These are phyloP conservation scores for Sycophila sp. DNA, from an alignment of 1,140 invertebrate species.

Conservation along the genomic window DNA sequence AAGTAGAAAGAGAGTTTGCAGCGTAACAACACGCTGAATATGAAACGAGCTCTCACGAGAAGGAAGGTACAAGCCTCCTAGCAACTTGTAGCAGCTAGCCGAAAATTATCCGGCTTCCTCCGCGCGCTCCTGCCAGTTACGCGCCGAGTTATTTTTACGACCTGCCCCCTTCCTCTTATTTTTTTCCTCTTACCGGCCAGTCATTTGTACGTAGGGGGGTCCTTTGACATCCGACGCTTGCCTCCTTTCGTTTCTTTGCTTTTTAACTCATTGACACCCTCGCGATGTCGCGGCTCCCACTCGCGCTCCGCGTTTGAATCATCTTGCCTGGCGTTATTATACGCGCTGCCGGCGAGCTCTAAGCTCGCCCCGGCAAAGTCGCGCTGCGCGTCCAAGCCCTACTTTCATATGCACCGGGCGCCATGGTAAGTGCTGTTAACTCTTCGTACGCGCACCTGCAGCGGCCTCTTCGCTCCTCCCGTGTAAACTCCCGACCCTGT, in stretches of 20 bases:
- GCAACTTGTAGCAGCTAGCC: not conserved
- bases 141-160: too few species aligned
- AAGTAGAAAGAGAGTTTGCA: not conserved
- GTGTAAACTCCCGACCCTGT: constrained; percentile 41
- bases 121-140: too few species aligned
- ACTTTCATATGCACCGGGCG: constrained; percentile 48
- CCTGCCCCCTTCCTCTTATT: too few species aligned
- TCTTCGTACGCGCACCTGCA: constrained; percentile 49
- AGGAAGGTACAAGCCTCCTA: not conserved
- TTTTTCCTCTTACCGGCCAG: too few species aligned
- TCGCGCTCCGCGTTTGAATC: constrained; percentile 18
- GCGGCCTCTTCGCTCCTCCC: constrained; percentile 5
- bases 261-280: constrained; percentile 27
- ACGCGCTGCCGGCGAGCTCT: constrained; percentile 5
- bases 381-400: constrained; percentile 21
- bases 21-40: constrained; percentile 6
- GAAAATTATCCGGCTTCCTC: not conserved
- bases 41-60: constrained; percentile 3
- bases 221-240: not conserved
- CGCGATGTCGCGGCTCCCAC: too few species aligned
- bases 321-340: constrained; percentile 22
- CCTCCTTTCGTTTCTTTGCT: not conserved
- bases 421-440: constrained; percentile 52
- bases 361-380: not conserved
- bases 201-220: too few species aligned